Percentiles rank a stretch among this genome's conserved stretches.
Evolutionary conservation across 2,113 vertebrate genomes (phyloP).

Genomic region (Lonchura striata): DNA sequence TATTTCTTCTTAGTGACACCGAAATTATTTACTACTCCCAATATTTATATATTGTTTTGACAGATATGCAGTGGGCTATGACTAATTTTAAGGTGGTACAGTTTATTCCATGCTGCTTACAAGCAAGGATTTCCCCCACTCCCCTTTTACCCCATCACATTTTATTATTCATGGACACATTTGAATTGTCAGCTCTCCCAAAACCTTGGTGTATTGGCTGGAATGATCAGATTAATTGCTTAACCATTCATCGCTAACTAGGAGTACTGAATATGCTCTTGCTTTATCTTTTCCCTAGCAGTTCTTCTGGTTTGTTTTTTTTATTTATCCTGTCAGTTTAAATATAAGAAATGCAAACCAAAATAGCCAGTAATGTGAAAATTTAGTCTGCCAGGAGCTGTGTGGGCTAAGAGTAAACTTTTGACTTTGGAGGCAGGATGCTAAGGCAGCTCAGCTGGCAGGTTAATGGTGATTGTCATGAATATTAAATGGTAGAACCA

Average conservation of each 20-base stretch:
- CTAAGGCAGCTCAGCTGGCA: not conserved
- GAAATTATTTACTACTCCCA: not conserved
- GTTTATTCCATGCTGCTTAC: not conserved
- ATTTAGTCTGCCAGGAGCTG: not conserved
- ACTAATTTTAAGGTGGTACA: conserved; percentile 21
- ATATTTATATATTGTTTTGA: conserved; percentile 1
- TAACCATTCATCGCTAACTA: not conserved
- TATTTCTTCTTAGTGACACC: not conserved
- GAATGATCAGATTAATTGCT: not conserved
- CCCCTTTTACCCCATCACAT: not conserved
- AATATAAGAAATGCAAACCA: not conserved
- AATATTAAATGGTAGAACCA: conserved; percentile 51
- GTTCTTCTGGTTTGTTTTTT: not conserved
- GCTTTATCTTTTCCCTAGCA: not conserved
- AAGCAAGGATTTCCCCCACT: not conserved
- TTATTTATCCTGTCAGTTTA: not conserved
- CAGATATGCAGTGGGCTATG: not conserved
- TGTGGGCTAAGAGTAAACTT: conserved; percentile 15
- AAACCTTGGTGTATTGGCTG: not conserved
- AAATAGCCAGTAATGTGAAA: not conserved
- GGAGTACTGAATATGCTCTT: not conserved
- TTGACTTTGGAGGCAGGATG: conserved; percentile 15
- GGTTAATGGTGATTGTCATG: conserved; percentile 38
- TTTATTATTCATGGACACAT: conserved; percentile 16
- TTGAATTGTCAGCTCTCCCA: conserved; percentile 25